These are phyloP conservation scores for Globia sparganii DNA, from an alignment of 2,888 invertebrate genomes.

Conservation along the genomic window DNA sequence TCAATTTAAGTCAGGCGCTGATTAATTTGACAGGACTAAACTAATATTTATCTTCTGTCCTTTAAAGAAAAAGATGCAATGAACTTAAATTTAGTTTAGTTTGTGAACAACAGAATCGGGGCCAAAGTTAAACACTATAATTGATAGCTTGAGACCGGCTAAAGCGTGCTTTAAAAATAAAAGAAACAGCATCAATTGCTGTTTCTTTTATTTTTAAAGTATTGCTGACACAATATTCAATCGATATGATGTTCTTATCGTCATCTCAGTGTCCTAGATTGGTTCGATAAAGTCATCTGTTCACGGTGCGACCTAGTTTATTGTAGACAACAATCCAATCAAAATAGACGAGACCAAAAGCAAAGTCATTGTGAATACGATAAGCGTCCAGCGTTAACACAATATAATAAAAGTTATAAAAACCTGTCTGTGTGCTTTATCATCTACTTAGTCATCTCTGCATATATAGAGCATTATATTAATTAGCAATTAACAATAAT, in stretches of 20 bases:
- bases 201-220: neutral
- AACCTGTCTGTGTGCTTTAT: constrained; percentile 8
- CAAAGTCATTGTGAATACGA: constrained; percentile 20
- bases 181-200: no score
- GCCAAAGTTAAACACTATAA: neutral
- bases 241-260: neutral
- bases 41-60: no score
- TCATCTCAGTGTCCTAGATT: neutral
- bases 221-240: neutral
- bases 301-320: neutral
- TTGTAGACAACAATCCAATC: constrained; percentile 12
- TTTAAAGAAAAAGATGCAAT: no score
- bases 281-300: neutral
- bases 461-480: neutral
- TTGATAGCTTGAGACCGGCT: constrained; percentile 7
- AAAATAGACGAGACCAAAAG: constrained; percentile 17
- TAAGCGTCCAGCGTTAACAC: constrained; percentile 7
- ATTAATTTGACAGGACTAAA: no score
- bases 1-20: no score
- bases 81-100: no score
- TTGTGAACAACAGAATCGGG: no score
- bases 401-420: constrained; percentile 10
- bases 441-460: neutral
- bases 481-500: constrained; percentile 1
- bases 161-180: no score